phyloP scores from a whole-genome alignment of 1,140 invertebrate genomes.

The Aphis craccivora region DNA sequence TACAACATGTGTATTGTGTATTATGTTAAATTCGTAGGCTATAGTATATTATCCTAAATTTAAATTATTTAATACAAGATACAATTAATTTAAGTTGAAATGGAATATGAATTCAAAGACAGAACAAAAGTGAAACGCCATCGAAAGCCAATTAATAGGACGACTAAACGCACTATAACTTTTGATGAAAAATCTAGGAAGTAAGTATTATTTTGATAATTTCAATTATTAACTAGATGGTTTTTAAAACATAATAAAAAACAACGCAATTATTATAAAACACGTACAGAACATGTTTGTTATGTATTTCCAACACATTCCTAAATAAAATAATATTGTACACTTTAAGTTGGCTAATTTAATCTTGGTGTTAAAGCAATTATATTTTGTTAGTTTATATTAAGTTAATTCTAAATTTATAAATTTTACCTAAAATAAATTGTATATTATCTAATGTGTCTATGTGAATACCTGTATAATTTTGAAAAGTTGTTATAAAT shows the following conservation, averaged over 20 bases:
- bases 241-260: not conserved
- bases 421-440: no score
- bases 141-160: conserved; percentile 60
- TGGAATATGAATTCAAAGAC: conserved; percentile 45
- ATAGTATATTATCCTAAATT: no score
- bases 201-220: conserved; percentile 63
- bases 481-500: no score
- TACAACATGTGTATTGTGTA: not conserved
- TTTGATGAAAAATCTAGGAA: conserved; percentile 71
- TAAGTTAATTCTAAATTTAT: no score
- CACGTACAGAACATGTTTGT: not conserved
- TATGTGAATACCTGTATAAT: no score
- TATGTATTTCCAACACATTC: not conserved
- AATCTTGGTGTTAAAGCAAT: no score
- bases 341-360: not conserved
- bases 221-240: not conserved
- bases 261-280: not conserved
- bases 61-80: not conserved
- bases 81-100: not conserved
- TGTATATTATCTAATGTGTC: no score
- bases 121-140: conserved; percentile 55
- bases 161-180: conserved; percentile 68
- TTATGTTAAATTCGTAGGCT: not conserved
- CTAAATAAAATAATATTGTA: not conserved
- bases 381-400: no score